Percentiles rank a stretch among this genome's conserved stretches.
Conservation (phyloP, 2,113 vertebrate species). For the Hydropotes inermis region DNA sequence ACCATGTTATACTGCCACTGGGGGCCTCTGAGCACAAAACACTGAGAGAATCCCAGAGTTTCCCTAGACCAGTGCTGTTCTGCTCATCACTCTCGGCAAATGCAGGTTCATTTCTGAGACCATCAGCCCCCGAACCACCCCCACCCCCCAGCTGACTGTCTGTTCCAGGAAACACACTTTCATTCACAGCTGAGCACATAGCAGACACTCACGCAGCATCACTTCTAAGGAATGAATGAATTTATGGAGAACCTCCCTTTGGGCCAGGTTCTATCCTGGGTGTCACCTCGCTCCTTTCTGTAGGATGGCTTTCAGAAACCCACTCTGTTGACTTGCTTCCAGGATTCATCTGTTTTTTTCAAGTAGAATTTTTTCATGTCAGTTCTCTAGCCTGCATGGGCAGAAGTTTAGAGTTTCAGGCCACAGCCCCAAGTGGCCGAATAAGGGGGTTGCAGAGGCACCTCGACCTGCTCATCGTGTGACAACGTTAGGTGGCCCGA, state of each 20-base stretch:
- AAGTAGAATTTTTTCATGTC: background rate
- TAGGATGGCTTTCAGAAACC: background rate
- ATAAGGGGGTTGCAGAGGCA: background rate
- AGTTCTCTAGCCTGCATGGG: background rate
- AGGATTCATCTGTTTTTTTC: background rate
- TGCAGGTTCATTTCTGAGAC: background rate
- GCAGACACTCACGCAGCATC: no score
- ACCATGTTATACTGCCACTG: background rate
- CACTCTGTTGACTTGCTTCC: background rate
- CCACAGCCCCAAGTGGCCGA: background rate
- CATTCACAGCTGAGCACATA: background rate
- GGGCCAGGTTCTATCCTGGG: background rate
- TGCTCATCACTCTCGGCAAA: background rate
- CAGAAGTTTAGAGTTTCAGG: background rate
- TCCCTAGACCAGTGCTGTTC: background rate
- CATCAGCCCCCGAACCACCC: rapidly evolving
- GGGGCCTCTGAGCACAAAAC: background rate
- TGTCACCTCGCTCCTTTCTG: background rate
- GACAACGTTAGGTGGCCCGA: rapidly evolving
- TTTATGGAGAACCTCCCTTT: background rate
- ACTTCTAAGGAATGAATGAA: background rate
- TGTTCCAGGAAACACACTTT: background rate
- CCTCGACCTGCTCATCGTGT: rapidly evolving
- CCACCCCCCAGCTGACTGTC: background rate
- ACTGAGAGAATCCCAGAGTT: background rate